A percentile compares a stretch with the other conserved stretches of the same genome.
Conservation (phyloP, 2,888 invertebrate species). For the Drosophila borborema region DNA sequence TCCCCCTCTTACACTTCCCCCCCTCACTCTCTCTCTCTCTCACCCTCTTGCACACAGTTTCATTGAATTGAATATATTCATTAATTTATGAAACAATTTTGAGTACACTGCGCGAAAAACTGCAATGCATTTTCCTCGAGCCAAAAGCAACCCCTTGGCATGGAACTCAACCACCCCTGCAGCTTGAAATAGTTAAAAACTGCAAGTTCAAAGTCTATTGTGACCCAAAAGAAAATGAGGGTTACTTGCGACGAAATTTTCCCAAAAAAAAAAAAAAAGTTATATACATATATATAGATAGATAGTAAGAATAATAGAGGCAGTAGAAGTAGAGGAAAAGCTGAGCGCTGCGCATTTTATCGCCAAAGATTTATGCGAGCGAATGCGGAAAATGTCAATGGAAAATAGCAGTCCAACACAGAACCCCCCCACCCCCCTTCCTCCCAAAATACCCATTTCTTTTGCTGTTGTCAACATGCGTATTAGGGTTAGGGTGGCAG, state of each 20-base stretch:
- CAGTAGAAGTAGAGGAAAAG: neutral
- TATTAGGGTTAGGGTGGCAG: constrained; percentile 19
- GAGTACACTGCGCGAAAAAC: constrained; percentile 25
- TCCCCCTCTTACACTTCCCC: neutral
- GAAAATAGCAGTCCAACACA: constrained; percentile 33
- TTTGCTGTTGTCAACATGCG: constrained; percentile 47
- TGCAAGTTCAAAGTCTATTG: constrained; percentile 28
- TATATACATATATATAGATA: neutral
- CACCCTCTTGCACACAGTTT: neutral
- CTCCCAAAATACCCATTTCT: neutral
- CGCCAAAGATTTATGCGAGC: constrained; percentile 68
- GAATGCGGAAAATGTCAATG: constrained; percentile 73
- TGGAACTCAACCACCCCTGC: constrained; percentile 9
- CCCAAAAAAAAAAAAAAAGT: neutral
- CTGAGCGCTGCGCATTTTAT: constrained; percentile 71
- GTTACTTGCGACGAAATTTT: constrained; percentile 8
- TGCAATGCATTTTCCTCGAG: constrained; percentile 4
- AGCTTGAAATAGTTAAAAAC: constrained; percentile 3
- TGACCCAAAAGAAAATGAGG: neutral
- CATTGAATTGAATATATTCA: constrained; percentile 8
- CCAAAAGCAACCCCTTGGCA: constrained; percentile 14
- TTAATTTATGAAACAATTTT: constrained; percentile 45
- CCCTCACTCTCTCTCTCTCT: neutral
- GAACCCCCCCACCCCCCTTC: neutral
- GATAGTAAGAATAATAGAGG: neutral